Base-by-base conservation (phyloP, 2,888 invertebrate genomes). In the Drosophila merina region DNA sequence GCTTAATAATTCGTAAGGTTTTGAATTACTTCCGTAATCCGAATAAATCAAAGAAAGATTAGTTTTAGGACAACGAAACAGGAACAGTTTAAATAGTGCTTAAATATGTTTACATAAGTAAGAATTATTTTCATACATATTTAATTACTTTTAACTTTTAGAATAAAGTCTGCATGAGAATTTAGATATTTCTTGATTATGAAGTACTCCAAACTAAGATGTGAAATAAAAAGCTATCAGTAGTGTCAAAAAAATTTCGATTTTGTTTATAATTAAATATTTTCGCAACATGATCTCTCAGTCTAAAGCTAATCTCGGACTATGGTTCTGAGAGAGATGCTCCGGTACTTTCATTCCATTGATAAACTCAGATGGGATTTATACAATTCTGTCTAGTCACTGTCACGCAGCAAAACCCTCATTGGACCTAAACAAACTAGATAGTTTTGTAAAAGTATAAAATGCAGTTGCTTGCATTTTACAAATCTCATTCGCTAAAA, bases 1-100 rank as follows among this genome's bases (percentile, higher is more conserved):
- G 12, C 1, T 49, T 14, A 28, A 1, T 44, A 49, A 42, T 70
- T 69, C 58, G 28, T 10, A 69, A 52, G 3, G 26, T 56, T 2
- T n/a, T 47, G 6, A 12, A 38, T 28, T 30, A 12, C 10, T 3
- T 56, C 12, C 4, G 20, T 7, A 42, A 42, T 3, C 8, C 9
- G 4, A 42, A 42, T 3, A 42, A 20, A 42, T 20, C 20, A 20
- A 42, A 14, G 14, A 9, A 20, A 7, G 20, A 14, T 9, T 14
- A 42, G 20, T 8, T 42, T 7, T 6, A 40, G 7, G 6, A 40
- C 14, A 40, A 40, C 2, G 12, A 40, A 40, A 40, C 0, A 38
- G 4, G 6, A 3, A 12, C 7, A 6, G 5, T 38, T n/a, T 12
- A 0, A 2, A 36, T 38, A 12, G 20, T 20, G 20, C 20, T 20